Evolutionary conservation across 2,888 invertebrate genomes (phyloP), one percentile per base, ranked within the genome.

Genomic region (Blera fallax): DNA sequence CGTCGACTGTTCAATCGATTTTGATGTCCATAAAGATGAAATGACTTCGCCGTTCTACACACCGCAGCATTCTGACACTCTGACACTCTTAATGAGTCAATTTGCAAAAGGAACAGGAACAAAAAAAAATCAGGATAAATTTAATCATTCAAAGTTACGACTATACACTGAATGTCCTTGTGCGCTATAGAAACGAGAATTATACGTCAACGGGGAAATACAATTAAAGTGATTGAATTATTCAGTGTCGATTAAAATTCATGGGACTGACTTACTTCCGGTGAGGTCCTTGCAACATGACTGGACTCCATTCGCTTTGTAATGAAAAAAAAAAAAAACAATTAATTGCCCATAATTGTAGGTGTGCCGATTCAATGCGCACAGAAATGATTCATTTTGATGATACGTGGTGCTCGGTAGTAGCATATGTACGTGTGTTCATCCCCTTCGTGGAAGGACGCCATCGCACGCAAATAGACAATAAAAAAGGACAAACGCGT

Each of bases 171-270:
- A 64, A 65, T 72, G 65, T 74, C 74, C 67, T 74, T 58, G 56
- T 52, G 62, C 48, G 37, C 40, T 60, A 76, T 40, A 81, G 29
- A 70, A 70, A 70, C 32, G 37, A 52, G 52, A 73, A 54, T 72
- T 73, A 58, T 29, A 69, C 60, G 54, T 67, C 64, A 83, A 56
- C 62, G 67, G 79, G 50, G 40, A 74, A 80, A 80, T 69, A 80
- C 84, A 76, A 84, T 84, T 80, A 84, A 84, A 84, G 58, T 70
- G 56, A 80, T 80, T 84, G 64, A 84, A 84, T 84, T 84, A 84
- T 84, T 84, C 70, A 74, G 62, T 34, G 64, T 58, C 84, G 74
- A 80, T 84, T 80, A 80, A 84, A 74, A 80, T 84, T 80, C 84
- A 84, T 50, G 50, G 52, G 50, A 67, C 32, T 52, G 50, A 67